Evolutionary conservation across 1,140 invertebrate species (phyloP), one percentile per base, ranked within the genome.

Genomic region (Anastatus disparis): DNA sequence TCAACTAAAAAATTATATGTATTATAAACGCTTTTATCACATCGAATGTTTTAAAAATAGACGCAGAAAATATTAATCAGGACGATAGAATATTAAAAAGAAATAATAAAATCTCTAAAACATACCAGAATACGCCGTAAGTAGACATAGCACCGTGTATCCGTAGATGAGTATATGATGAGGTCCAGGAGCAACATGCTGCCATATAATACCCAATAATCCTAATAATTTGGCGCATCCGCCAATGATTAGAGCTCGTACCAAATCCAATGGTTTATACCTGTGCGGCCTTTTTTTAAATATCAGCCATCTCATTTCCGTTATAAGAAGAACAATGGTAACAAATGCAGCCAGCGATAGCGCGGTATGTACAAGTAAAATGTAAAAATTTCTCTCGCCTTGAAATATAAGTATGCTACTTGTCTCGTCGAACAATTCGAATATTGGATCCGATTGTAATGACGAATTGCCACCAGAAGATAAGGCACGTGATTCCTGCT

Each of bases 121-220:
- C 42, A 13, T 79, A 86, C 85, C 85, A 73, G 84, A 82, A 71
- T 86, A 86, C n/a, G 82, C 78, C 6, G 84, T 85, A 6, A 85
- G 62, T 0, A 85, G 75, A 55, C 80, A 86, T 6, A 86, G 74
- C 31, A 81, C 64, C 6, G 83, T 84, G 50, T 86, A 86, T 38
- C 83, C 81, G 62, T 84, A 79, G 56, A 86, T 84, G 8, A 86
- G 74, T 46, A 80, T 55, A 46, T 83, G 79, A 71, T 85, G 79
- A 8, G 79, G 75, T 55, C 80, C 77, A 0, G 78, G 76, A 4
- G 77, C 77, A 40, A 82, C 78, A 20, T 81, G 76, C 29, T 81
- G 75, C 85, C 85, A 86, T 1, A 85, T 77, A 9, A 86, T 80
- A 22, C 80, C 81, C 8, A 85, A 52, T 9, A 86, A 40, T 44